Base-by-base conservation (phyloP, 2,888 invertebrate genomes). In the Parnassius orleans region DNA sequence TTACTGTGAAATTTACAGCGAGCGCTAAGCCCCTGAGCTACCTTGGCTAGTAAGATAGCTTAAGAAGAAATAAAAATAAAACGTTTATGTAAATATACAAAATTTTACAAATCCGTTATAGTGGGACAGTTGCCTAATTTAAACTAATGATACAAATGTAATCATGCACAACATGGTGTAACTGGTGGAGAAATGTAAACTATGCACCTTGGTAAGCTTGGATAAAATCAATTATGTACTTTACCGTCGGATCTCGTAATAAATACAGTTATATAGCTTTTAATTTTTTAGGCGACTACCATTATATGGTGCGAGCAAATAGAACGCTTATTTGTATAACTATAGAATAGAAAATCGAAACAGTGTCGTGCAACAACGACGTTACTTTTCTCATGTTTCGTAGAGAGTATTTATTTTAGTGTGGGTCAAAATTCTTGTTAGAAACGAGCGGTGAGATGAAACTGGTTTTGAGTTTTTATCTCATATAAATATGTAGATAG, bases 331-430 rank as follows among this genome's bases (percentile, higher is more conserved):
- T 69, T 58, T 53, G 5, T 64, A 72, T 74, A 71, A 77, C 69
- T 74, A 78, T 83, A 83, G 73, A 76, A 78, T 72, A 70, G 64
- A 80, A 79, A 80, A 77, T 83, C 77, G 69, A 76, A 75, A 78
- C 76, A 75, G 75, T 78, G 75, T 9, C 57, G 60, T 78, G 79
- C 74, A 50, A 79, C 78, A 74, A 78, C 79, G 75, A 79, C 78
- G 79, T 83, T 84, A 83, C 84, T 83, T 84, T 86, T 87, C 86
- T 87, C 87, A 79, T 83, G 83, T 88, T 88, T 83, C 87, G 80
- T 87, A 84, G 83, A 86, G 84, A 86, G 84, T 89, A 88, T 90
- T 89, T 88, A 89, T 90, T 87, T 89, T 88, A 83, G 87, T 86
- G 83, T 79, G 84, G 84, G 85, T 82, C 86, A 76, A 85, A 89